Conservation (phyloP, 2,113 vertebrate species). For the Phrynocephalus versicolor region DNA sequence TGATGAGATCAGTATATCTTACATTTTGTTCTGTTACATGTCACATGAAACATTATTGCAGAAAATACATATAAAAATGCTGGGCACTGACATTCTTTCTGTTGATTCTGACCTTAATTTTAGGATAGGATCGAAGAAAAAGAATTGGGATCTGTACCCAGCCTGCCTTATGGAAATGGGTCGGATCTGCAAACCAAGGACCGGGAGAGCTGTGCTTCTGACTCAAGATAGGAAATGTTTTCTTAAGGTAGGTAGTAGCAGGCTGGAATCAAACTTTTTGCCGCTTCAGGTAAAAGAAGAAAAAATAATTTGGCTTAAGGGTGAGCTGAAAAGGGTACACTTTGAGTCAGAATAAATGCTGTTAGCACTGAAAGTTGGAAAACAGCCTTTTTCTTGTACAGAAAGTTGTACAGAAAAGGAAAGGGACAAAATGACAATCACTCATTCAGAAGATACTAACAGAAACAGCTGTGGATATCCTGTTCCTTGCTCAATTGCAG, state of each 20-base stretch:
- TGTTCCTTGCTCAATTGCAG: too few species aligned
- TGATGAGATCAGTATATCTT: neutral
- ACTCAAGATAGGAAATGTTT: constrained; percentile 98
- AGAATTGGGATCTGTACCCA: constrained; percentile 97
- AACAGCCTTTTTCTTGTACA: neutral
- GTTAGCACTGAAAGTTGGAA: neutral
- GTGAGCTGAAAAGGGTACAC: neutral
- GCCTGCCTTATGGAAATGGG: constrained; percentile 92
- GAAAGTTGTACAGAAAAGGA: neutral
- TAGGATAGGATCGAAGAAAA: constrained; percentile 95
- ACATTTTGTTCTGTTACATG: neutral
- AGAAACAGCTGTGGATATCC: too few species aligned
- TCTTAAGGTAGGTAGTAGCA: constrained; percentile 79
- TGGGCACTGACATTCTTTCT: neutral
- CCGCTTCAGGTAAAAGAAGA: neutral
- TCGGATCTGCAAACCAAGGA: constrained; percentile 87
- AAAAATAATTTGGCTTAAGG: neutral
- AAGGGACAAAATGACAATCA: too few species aligned
- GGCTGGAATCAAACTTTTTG: too few species aligned
- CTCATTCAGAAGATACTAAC: too few species aligned
- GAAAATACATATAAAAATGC: neutral
- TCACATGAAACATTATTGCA: neutral
- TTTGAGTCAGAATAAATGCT: neutral
- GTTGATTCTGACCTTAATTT: constrained; percentile 7
- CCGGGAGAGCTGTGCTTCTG: constrained; percentile 89